A percentile compares a stretch with the other conserved stretches of the same genome.
phyloP scores from a whole-genome alignment of 2,113 vertebrate genomes.

The Mohoua ochrocephala region DNA sequence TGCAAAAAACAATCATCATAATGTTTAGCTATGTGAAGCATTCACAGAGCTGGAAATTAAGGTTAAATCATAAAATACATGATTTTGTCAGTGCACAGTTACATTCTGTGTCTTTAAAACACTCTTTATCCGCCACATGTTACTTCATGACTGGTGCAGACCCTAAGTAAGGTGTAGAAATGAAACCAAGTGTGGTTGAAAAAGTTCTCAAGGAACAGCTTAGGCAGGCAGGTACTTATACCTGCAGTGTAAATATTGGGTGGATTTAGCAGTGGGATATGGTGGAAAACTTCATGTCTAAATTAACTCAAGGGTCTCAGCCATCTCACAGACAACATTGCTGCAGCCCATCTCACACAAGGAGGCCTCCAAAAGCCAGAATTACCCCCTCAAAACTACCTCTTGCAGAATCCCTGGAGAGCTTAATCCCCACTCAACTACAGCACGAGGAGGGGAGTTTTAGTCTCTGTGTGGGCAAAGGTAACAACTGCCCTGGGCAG shows the following conservation, averaged over 20 bases:
- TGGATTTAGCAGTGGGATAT: background rate
- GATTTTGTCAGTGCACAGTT: background rate
- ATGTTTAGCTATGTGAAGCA: background rate
- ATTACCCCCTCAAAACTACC: no score
- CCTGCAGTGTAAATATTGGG: background rate
- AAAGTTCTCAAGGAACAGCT: background rate
- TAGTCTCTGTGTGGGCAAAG: background rate
- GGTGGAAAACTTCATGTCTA: background rate
- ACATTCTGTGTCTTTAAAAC: background rate
- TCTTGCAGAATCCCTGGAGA: background rate
- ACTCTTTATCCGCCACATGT: background rate
- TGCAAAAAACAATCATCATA: background rate
- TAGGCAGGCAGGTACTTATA: background rate
- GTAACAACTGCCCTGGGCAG: background rate
- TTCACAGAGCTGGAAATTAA: background rate
- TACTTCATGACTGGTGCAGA: background rate
- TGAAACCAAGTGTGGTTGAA: background rate
- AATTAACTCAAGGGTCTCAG: background rate
- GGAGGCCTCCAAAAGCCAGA: background rate
- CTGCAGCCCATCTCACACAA: background rate
- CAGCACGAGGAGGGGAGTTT: background rate
- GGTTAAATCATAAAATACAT: background rate
- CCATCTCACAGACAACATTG: background rate
- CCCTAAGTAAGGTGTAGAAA: background rate
- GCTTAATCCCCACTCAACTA: background rate